A percentile compares a stretch with the other conserved stretches of the same genome.
Conservation (phyloP, 2,888 invertebrate species). For the Heteropelma amictum region DNA sequence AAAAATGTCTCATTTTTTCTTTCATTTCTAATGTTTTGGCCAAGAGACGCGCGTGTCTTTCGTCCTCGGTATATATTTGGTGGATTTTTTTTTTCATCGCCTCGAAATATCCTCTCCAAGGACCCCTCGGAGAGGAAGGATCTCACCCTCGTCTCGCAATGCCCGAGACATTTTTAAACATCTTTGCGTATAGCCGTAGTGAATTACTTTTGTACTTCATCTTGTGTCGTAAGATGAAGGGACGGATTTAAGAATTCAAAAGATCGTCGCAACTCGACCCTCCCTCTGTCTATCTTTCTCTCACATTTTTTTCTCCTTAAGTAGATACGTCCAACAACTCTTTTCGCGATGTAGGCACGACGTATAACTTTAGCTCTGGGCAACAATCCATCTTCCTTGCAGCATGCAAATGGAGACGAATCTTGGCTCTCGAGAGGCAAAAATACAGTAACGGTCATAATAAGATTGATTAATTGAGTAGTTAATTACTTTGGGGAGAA, state of each 20-base stretch:
- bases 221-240: conserved; percentile 48
- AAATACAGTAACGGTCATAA: too few species aligned
- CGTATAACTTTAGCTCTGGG: background rate
- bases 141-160: conserved; percentile 12
- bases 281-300: conserved; percentile 1
- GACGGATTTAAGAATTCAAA: conserved; percentile 65
- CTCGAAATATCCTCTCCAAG: conserved; percentile 15
- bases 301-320: background rate
- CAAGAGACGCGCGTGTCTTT: conserved; percentile 36
- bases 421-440: too few species aligned
- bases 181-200: conserved; percentile 31
- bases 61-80: conserved; percentile 28
- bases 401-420: too few species aligned
- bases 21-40: conserved; percentile 54
- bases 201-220: conserved; percentile 41
- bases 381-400: too few species aligned
- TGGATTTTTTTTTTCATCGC: conserved; percentile 8
- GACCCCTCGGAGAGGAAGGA: background rate
- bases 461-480: too few species aligned
- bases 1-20: conserved; percentile 63
- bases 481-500: too few species aligned
- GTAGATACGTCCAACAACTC: too few species aligned
- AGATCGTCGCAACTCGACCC: conserved; percentile 45
- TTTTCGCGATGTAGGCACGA: too few species aligned
- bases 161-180: background rate